phyloP scores from a whole-genome alignment of 2,797 vertebrate genomes.

The Hyperoplus immaculatus region DNA sequence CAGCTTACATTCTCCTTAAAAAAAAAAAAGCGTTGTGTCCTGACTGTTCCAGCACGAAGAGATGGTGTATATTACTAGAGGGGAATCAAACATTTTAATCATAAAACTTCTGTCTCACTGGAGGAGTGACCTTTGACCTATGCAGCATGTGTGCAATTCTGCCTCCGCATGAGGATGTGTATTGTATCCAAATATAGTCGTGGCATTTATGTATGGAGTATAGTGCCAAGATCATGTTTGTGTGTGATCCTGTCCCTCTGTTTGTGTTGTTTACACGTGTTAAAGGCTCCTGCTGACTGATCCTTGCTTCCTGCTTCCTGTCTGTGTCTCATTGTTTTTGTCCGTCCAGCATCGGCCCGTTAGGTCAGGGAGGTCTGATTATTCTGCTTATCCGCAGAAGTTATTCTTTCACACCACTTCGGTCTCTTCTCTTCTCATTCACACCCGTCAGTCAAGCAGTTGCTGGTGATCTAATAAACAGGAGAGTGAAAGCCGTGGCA shows the following conservation, averaged over 20 bases:
- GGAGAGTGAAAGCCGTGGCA: conserved; percentile 71
- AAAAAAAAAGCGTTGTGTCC: conserved; percentile 30
- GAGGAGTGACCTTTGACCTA: conserved; percentile 37
- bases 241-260: conserved; percentile 37
- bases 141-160: conserved; percentile 15
- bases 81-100: conserved; percentile 7
- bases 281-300: conserved; percentile 3
- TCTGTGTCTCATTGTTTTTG: conserved; percentile 4
- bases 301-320: conserved; percentile 10
- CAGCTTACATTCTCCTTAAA: not conserved
- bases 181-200: conserved; percentile 45
- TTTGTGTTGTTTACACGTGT: conserved; percentile 11
- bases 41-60: not conserved
- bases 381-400: not conserved
- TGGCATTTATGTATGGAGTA: conserved; percentile 8
- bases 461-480: conserved; percentile 72
- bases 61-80: not conserved
- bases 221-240: not conserved
- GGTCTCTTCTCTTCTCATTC: conserved; percentile 9
- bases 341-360: not conserved
- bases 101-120: conserved; percentile 12
- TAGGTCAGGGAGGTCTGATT: not conserved
- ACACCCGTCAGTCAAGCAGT: conserved; percentile 60
- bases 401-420: conserved; percentile 1
- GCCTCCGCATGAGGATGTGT: conserved; percentile 16